phyloP scores from a whole-genome alignment of 2,113 vertebrate species.

The Odocoileus hemionus region DNA sequence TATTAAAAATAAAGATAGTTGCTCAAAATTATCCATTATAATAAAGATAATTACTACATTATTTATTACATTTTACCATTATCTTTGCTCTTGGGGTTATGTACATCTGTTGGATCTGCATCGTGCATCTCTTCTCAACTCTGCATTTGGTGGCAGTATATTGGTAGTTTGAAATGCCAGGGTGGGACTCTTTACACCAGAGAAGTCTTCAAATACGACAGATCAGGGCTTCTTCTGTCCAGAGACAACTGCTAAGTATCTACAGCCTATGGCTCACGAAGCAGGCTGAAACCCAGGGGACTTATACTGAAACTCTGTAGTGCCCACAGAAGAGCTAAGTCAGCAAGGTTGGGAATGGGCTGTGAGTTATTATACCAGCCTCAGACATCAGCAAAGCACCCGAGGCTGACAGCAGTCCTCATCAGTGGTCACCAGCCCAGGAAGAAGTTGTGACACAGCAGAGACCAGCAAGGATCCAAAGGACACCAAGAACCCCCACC shows the following conservation, averaged over 20 bases:
- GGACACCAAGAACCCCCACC: neutral
- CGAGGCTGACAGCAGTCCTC: neutral
- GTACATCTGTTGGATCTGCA: neutral
- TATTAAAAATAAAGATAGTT: conserved; percentile 11
- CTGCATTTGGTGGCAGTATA: neutral
- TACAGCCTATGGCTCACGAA: accelerated
- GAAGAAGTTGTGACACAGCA: neutral
- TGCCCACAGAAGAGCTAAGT: neutral
- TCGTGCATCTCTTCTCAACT: neutral
- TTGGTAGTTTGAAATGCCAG: neutral
- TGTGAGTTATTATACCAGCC: neutral
- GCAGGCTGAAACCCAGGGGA: neutral
- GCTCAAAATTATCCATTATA: neutral
- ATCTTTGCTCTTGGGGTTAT: neutral
- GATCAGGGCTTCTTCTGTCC: neutral
- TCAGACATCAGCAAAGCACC: neutral
- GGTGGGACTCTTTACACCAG: neutral
- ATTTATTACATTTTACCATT: neutral
- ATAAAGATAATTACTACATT: neutral
- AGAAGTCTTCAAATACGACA: neutral
- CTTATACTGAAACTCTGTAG: neutral
- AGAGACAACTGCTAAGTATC: neutral
- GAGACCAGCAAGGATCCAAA: neutral
- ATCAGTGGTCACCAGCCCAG: neutral
- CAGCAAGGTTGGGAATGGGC: neutral